Base-by-base conservation (phyloP, 1,140 invertebrate species). In the Drosophila nigrodunni region DNA sequence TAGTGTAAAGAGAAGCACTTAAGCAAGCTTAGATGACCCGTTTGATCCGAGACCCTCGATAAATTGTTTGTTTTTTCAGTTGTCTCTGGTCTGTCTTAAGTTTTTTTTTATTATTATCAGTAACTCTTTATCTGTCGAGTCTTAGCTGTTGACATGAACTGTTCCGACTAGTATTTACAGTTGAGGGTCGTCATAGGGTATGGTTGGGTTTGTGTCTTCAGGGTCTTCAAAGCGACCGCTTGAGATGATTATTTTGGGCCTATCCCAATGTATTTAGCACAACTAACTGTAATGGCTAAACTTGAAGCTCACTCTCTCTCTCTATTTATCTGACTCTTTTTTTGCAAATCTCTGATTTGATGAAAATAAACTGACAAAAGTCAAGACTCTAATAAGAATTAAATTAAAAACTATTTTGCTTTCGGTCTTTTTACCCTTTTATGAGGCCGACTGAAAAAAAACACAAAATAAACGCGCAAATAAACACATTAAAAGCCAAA, bases 401-500 rank as follows among this genome's bases (percentile, higher is more conserved):
- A 74, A 83, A 88, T 87, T 82, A 55, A 82, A 80, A 80, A 83
- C 83, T 88, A 88, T 85, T 86, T 86, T 52, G 82, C 69, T 67
- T 62, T 66, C 69, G 68, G 44, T 75, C 44, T 35, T 47, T 74
- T 61, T 66, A 11, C 39, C 49, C 71, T 79, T 79, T 86, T 67
- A 82, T 81, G 78, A 60, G 52, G 74, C 77, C 81, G 74, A 71
- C 82, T 37, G 11, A 44, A 46, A 47, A 74, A 72, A 74, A 41
- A 61, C 60, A 61, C 39, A 80, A 64, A 74, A 65, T 55, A 87
- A 82, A 88, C 79, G 79, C 83, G 79, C 87, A 67, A 77, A 68
- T 67, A 87, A 88, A 88, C 85, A 88, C 85, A 89, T 88, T 89
- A 88, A 88, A 83, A 83, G 77, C 73, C 46, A 66, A 88, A 83